Evolutionary conservation across 1,140 invertebrate species (phyloP), one percentile per base, ranked within the genome.

Genomic region (Dreissena polymorpha): DNA sequence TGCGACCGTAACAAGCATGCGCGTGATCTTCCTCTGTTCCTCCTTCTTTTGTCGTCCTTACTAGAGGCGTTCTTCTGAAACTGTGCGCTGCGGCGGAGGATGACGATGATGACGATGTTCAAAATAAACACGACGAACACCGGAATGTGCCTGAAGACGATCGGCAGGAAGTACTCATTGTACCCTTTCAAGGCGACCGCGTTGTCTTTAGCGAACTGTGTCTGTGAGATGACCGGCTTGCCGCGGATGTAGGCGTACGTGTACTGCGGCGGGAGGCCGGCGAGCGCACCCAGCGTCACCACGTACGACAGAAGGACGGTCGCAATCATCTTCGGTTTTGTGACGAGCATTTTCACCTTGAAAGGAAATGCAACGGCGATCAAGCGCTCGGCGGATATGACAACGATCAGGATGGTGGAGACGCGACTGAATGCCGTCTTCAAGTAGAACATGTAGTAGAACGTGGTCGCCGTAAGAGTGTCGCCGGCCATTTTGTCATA

Each of bases 331-430:
- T 63, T 55, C 10, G 27, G 23, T 63, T 76, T 85, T 0, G 75
- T 86, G 16, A 85, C 71, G 25, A 76, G 67, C 18, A 70, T 27
- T 23, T 85, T 85, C 18, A 85, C 85, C 55, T 85, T 88, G 53
- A 88, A 57, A 6, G 87, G 87, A 57, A 88, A 84, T 29, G 84
- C 49, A 0, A 88, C 87, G 10, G 87, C 87, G 23, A 88, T 75
- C 16, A 84, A 81, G 23, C 87, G 55, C 57, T 88, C 85, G 6
- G 81, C 53, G 0, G 87, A 86, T 25, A 88, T 86, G 13, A 86
- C 29, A 16, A 88, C 80, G 49, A 84, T 78, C 0, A 88, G 49
- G 49, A 83, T 70, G 0, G 85, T 81, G 14, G 85, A 85, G 21
- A 85, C 68, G 5, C 85, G 75, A 73, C 81, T 80, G 25, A 88